Evolutionary conservation across 1,140 invertebrate species (phyloP), one percentile per base, ranked within the genome.

Genomic region (Lysiphlebus fabarum): DNA sequence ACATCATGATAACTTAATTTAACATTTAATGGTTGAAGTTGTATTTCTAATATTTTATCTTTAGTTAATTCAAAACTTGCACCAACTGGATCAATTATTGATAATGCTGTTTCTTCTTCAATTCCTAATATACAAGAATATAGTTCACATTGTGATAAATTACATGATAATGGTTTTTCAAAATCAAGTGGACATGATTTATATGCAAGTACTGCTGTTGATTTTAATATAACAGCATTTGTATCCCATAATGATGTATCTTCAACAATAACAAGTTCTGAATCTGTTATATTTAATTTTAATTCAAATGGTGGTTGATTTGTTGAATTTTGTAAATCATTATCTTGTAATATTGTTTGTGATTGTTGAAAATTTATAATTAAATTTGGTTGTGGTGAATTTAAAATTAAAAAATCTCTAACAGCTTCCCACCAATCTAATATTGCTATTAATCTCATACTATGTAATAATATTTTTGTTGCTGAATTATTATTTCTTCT

Each of bases 221-320:
- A 91, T 79, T 93, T 95, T 0, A 98, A 81, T 70, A 98, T 98
- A 5, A 98, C 92, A 34, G 95, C 93, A 78, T 95, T 95, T 0
- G 94, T 90, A 74, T 98, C 94, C 78, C 85, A 85, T 1, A 89
- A 80, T 4, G 91, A 89, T 5, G 90, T 88, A 70, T 98, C 89
- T 77, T 98, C 96, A 0, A 98, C 90, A 6, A 98, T 80, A 26
- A 98, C 93, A 33, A 98, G 79, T 80, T 98, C 94, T 2, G 94
- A 98, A 73, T 98, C 93, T 0, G 92, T 95, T 5, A 98, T 88
- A 78, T 98, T 98, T 5, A 98, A 80, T 76, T 96, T 95, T 12
- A 98, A 77, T 75, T 96, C 93, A 71, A 92, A 87, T 6, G 87
- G 84, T 42, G 53, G 26, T 1, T 51, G 45, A 9, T 53, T 43